These are phyloP conservation scores for Leucosticte australis DNA, from an alignment of 2,113 vertebrate species.

Conservation along the genomic window DNA sequence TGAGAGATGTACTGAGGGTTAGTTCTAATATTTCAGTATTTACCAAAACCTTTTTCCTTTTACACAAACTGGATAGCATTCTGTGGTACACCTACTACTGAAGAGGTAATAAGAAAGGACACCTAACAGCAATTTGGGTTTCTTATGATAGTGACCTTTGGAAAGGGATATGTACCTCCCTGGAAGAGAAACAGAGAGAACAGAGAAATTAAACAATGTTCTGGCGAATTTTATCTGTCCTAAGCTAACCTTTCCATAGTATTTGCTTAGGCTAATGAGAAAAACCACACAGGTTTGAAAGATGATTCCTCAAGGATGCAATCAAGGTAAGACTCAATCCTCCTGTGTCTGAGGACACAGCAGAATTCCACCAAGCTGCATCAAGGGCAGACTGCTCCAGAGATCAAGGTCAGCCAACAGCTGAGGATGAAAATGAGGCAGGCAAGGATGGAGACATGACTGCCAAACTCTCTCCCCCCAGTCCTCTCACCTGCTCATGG, in stretches of 20 bases:
- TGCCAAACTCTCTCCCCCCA: background rate
- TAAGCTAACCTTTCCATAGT: background rate
- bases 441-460: background rate
- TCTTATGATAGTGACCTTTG: background rate
- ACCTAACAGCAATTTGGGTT: background rate
- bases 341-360: background rate
- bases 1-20: background rate
- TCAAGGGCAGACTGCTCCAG: background rate
- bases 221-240: background rate
- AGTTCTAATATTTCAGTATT: background rate
- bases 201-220: background rate
- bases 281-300: background rate
- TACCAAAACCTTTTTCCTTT: background rate
- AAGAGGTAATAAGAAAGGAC: background rate
- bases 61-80: background rate
- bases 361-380: background rate
- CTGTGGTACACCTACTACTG: background rate
- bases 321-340: background rate
- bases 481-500: background rate
- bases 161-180: accelerated
- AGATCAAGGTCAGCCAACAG: background rate
- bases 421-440: background rate
- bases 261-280: background rate
- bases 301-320: background rate
- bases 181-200: background rate